These are phyloP conservation scores for Trissolcus brochymenae DNA, from an alignment of 2,888 invertebrate species.

Conservation along the genomic window DNA sequence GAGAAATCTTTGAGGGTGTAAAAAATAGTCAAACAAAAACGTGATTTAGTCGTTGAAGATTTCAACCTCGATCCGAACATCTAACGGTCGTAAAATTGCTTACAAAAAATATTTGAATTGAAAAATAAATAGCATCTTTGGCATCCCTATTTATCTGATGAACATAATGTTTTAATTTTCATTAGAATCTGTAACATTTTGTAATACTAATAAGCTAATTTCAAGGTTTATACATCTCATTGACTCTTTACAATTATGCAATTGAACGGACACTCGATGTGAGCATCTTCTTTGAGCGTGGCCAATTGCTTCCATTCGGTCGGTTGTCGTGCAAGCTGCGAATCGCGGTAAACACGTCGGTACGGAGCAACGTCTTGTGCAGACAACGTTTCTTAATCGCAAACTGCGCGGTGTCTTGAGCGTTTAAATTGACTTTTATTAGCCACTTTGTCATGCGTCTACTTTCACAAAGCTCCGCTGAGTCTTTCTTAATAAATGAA, in stretches of 20 bases:
- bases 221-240: not conserved
- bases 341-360: slow-evolving; percentile 17
- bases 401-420: slow-evolving; percentile 32
- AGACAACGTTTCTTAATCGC: slow-evolving; percentile 48
- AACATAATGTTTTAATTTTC: too few relatives aligned
- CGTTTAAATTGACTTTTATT: slow-evolving; percentile 51
- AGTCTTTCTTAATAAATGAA: slow-evolving; percentile 24
- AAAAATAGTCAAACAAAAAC: too few relatives aligned
- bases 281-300: slow-evolving; percentile 12
- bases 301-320: slow-evolving; percentile 12
- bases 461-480: slow-evolving; percentile 36
- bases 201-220: too few relatives aligned
- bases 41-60: too few relatives aligned
- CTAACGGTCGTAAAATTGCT: too few relatives aligned
- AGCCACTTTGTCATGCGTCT: slow-evolving; percentile 40
- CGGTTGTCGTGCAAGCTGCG: slow-evolving; percentile 22
- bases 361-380: slow-evolving; percentile 29
- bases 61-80: too few relatives aligned
- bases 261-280: not conserved
- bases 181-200: too few relatives aligned
- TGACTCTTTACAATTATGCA: not conserved
- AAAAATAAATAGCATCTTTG: too few relatives aligned
- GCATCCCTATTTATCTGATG: too few relatives aligned
- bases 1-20: too few relatives aligned
- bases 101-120: too few relatives aligned